Evolutionary conservation across 2,113 vertebrate genomes (phyloP).

Genomic region (Panthera uncia): DNA sequence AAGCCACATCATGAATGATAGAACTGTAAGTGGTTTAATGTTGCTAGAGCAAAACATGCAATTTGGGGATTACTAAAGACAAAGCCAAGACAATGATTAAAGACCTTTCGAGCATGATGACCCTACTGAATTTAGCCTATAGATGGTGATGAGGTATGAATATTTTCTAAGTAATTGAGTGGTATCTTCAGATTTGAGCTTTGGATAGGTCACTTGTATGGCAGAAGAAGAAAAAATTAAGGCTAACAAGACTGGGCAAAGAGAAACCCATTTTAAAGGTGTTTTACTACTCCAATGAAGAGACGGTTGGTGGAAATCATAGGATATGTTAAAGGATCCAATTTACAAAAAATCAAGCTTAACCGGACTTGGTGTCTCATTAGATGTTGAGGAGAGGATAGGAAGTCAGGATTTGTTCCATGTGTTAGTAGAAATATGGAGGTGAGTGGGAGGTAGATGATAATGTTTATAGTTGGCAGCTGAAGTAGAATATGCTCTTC

Average conservation of each 20-base stretch:
- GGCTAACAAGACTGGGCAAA: background rate
- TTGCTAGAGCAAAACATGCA: background rate
- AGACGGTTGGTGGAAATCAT: background rate
- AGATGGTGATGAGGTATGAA: background rate
- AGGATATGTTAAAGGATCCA: background rate
- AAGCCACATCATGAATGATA: background rate
- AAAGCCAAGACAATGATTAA: background rate
- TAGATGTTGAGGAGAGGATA: background rate
- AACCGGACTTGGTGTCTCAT: background rate
- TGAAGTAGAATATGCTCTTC: background rate
- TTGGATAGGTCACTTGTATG: background rate
- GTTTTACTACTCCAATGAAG: background rate
- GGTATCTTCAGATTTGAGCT: background rate
- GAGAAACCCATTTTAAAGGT: background rate
- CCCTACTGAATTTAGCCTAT: background rate
- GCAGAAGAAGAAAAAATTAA: background rate
- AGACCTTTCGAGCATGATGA: background rate
- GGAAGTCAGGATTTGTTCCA: background rate
- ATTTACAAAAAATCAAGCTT: background rate
- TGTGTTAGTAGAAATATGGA: background rate
- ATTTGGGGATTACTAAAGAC: background rate
- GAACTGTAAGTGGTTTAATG: background rate
- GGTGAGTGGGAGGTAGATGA: background rate
- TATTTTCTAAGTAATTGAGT: background rate
- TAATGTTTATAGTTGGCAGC: background rate